Evolutionary conservation across 2,888 invertebrate species (phyloP).

Genomic region (Diarsia rubi): DNA sequence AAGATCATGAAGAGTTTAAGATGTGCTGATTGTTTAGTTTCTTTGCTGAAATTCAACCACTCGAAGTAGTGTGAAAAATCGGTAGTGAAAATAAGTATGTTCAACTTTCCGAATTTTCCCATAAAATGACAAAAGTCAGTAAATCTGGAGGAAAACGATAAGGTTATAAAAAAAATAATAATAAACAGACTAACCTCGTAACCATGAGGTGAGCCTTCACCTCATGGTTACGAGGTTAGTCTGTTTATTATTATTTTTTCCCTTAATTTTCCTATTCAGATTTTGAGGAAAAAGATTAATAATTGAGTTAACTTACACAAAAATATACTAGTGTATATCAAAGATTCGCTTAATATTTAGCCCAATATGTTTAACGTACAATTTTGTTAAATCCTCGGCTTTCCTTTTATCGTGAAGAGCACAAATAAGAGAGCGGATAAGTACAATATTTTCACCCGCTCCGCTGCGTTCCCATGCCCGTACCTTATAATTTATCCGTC

Average conservation of each 20-base stretch:
- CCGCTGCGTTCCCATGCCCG: constrained; percentile 26
- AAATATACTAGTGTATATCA: not conserved
- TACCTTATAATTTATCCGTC: constrained; percentile 33
- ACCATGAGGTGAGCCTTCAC: not conserved
- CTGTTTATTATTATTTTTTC: not conserved
- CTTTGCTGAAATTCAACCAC: not conserved
- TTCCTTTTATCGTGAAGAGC: not conserved
- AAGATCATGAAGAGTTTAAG: not conserved
- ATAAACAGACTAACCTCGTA: no score
- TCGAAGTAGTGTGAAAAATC: not conserved
- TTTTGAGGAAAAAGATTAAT: not conserved
- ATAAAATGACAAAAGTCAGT: not conserved
- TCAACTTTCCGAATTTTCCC: not conserved
- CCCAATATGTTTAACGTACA: not conserved
- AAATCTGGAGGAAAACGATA: not conserved
- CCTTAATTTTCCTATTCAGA: not conserved
- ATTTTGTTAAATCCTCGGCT: not conserved
- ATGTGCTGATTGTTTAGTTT: not conserved
- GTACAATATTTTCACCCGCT: constrained; percentile 35
- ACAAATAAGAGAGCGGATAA: not conserved
- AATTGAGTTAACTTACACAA: not conserved
- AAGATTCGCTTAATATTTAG: not conserved
- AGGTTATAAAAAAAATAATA: no score
- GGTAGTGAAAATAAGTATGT: not conserved
- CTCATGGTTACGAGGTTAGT: not conserved